Percentiles rank a stretch among this genome's conserved stretches.
Evolutionary conservation across 2,113 vertebrate species (phyloP).

Genomic region (Anolis sagrei): DNA sequence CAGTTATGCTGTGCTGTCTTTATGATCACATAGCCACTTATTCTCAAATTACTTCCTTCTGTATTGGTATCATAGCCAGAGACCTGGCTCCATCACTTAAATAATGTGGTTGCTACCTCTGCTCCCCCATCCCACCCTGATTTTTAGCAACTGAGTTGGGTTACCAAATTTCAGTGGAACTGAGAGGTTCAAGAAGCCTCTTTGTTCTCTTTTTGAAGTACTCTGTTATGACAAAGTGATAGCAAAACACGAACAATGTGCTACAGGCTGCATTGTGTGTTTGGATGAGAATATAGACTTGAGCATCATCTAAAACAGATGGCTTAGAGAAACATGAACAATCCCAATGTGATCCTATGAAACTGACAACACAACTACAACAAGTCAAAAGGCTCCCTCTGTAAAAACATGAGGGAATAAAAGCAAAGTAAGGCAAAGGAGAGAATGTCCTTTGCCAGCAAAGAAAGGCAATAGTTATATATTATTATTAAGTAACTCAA

Average conservation of each 20-base stretch:
- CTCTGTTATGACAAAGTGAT: conserved; percentile 21
- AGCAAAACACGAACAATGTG: conserved; percentile 30
- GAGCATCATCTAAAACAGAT: conserved; percentile 31
- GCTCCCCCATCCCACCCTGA: neutral
- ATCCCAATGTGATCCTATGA: neutral
- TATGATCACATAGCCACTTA: neutral
- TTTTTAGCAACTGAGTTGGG: neutral
- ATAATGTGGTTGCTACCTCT: neutral
- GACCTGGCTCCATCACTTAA: neutral
- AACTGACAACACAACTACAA: neutral
- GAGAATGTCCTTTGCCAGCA: neutral
- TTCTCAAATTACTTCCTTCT: conserved; percentile 23
- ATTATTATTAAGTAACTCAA: neutral
- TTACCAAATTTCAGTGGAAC: neutral
- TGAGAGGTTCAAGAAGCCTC: neutral
- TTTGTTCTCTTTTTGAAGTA: conserved; percentile 5
- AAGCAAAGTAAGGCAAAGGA: neutral
- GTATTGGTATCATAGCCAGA: neutral
- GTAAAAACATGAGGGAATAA: neutral
- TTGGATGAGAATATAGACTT: conserved; percentile 18
- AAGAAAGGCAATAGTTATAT: neutral
- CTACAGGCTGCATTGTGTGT: conserved; percentile 14
- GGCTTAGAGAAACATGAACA: neutral
- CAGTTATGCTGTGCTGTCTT: neutral
- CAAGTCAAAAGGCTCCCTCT: neutral